Evolutionary conservation across 2,797 vertebrate genomes (phyloP), one percentile per base, ranked within the genome.

Genomic region (Scomberomorus guttatus): DNA sequence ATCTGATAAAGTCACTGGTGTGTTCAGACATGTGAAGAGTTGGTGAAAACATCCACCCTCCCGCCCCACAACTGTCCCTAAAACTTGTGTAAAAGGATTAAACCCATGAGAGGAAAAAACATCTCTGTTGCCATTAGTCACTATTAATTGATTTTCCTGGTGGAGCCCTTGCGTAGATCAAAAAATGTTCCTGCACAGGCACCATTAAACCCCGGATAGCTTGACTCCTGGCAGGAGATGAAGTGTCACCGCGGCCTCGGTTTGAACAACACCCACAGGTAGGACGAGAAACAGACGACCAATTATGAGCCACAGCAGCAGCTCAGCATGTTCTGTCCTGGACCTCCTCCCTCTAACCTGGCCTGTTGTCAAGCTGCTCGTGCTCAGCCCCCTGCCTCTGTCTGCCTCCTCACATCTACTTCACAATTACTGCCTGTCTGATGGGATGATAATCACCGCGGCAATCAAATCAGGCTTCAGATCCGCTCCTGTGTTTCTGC

Each of bases 361-460:
- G 80, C 87, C 74, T 44, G 73, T 0, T 74, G 77, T 91, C 83
- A 75, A 75, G 68, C 82, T 72, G 67, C 76, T 66, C 6, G 15
- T 32, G 55, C 79, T 66, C 64, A 24, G 32, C 55, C 81, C 72
- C 80, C 86, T 18, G 5, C 70, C 84, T 80, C 85, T 1, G 6
- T 20, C 87, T 86, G 91, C 90, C 92, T 92, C 89, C 81, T 91
- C 90, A 50, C 86, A 90, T 93, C 88, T 81, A 77, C 58, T 80
- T 93, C 91, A 91, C 81, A 90, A 92, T 94, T 92, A 93, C 81
- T 20, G 89, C 65, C 79, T 77, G 90, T 88, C 86, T 88, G 79
- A 65, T 29, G 69, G 78, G 79, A 66, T 46, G 20, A 73, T 69
- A 63, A 78, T 83, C 77, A 29, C 61, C 2, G 70, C 79, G 13